Conservation (phyloP, 2,797 vertebrate species). For the Phalanger gymnotis region DNA sequence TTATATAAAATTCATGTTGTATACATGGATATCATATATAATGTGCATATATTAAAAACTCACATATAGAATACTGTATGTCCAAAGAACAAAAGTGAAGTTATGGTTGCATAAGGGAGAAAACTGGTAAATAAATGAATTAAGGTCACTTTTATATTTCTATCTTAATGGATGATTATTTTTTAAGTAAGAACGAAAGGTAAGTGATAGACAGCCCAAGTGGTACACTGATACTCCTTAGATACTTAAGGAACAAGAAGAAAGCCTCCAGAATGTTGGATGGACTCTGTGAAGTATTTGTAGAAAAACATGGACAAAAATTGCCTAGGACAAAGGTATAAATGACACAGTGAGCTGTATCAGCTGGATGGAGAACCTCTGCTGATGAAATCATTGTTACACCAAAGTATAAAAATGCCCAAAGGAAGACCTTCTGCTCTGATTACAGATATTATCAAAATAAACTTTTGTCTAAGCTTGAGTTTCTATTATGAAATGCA, state of each 20-base stretch:
- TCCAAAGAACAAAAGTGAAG: not conserved
- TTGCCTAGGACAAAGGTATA: not conserved
- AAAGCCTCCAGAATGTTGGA: not conserved
- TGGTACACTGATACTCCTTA: not conserved
- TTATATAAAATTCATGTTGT: not conserved
- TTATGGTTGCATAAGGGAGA: not conserved
- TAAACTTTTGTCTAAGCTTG: constrained; percentile 43
- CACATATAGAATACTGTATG: not conserved
- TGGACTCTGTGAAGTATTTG: not conserved
- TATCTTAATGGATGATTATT: not conserved
- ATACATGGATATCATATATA: not conserved
- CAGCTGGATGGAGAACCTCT: not conserved
- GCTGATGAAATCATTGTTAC: not conserved
- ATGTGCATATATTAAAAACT: not conserved
- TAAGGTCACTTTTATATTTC: not conserved
- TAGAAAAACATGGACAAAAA: not conserved
- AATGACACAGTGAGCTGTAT: not conserved
- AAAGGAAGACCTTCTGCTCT: not conserved
- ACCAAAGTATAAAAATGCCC: constrained; percentile 27
- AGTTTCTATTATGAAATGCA: constrained; percentile 41
- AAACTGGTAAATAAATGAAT: not conserved
- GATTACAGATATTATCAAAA: constrained; percentile 39
- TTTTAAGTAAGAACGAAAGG: not conserved
- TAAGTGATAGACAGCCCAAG: not conserved
- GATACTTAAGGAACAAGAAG: not conserved